Evolutionary conservation across 2,797 vertebrate genomes (phyloP), one percentile per base, ranked within the genome.

Genomic region (Danio kyathit): DNA sequence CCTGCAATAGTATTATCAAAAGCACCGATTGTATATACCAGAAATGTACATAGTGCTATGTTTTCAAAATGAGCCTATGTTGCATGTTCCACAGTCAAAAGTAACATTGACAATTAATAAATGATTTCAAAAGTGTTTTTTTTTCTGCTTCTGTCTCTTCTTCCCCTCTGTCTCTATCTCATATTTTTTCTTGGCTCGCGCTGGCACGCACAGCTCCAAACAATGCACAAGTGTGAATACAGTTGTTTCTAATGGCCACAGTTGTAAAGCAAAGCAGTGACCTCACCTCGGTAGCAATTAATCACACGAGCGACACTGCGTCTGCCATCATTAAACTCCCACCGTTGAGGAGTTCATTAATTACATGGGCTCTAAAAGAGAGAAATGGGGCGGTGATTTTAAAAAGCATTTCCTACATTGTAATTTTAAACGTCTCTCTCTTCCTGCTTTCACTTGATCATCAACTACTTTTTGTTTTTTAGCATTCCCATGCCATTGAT

Each of bases 291-390:
- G 74, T 64, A 85, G 67, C 86, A 90, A 92, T 93, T 91, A 90
- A 93, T 92, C 87, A 90, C 70, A 81, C 66, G 70, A 87, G 86
- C 60, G 11, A 40, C 19, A 64, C 60, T 48, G 13, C 29, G 44
- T 88, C 89, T 86, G 79, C 86, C 86, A 82, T 76, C 85, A 88
- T 92, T 92, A 91, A 90, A 91, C 89, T 88, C 44, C 74, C 61
- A 82, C 83, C 13, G 81, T 63, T 49, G 82, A 88, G 80, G 81
- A 70, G 64, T 86, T 87, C 85, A 84, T 72, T 79, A 87, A 87
- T 75, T 81, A 84, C 78, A 64, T 48, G 70, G 83, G 65, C 59
- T 76, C 64, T 76, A 82, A 52, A 61, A 51, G 46, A 1, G 11
- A 81, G 72, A 83, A 10, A 16, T 19, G 41, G 57, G 51, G 63